These are phyloP conservation scores for Scrobipalpa atriplicella DNA, from an alignment of 2,888 invertebrate genomes.

Conservation along the genomic window DNA sequence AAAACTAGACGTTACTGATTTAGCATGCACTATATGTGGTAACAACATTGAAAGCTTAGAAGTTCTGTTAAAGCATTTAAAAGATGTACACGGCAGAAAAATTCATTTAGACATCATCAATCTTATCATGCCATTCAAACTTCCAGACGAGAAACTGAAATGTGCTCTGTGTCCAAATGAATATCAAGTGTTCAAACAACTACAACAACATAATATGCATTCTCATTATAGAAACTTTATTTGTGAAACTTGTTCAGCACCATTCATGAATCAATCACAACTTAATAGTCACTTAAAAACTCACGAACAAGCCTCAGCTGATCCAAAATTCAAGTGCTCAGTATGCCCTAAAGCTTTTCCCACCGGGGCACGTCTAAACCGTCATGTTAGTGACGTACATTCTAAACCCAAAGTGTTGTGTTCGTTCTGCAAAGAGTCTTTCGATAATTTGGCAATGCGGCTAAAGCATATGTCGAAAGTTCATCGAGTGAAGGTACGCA, in stretches of 20 bases:
- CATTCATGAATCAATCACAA: slow-evolving; percentile 28
- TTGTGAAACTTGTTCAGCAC: slow-evolving; percentile 58
- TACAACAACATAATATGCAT: slow-evolving; percentile 58
- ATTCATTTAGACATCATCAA: slow-evolving; percentile 44
- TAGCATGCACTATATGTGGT: slow-evolving; percentile 32
- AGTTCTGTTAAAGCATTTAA: slow-evolving; percentile 33
- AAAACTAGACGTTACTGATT: slow-evolving; percentile 54
- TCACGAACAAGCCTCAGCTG: slow-evolving; percentile 39
- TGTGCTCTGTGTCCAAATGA: slow-evolving; percentile 44
- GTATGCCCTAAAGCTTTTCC: slow-evolving; percentile 59
- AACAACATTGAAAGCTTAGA: slow-evolving; percentile 26
- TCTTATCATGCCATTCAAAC: slow-evolving; percentile 55
- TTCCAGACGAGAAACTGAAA: slow-evolving; percentile 40
- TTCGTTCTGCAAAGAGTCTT: background rate
- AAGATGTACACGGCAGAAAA: slow-evolving; percentile 37
- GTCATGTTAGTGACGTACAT: too few species aligned
- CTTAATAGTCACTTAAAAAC: slow-evolving; percentile 30
- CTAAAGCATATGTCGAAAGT: background rate
- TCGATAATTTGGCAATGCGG: background rate
- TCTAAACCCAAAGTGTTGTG: too few species aligned
- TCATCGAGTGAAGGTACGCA: background rate
- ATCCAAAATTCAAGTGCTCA: slow-evolving; percentile 41
- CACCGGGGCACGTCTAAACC: slow-evolving; percentile 36
- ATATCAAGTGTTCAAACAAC: slow-evolving; percentile 43
- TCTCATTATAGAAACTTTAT: slow-evolving; percentile 55